These are phyloP conservation scores for Blastobasis lacticolella DNA, from an alignment of 2,888 invertebrate genomes.

Conservation along the genomic window DNA sequence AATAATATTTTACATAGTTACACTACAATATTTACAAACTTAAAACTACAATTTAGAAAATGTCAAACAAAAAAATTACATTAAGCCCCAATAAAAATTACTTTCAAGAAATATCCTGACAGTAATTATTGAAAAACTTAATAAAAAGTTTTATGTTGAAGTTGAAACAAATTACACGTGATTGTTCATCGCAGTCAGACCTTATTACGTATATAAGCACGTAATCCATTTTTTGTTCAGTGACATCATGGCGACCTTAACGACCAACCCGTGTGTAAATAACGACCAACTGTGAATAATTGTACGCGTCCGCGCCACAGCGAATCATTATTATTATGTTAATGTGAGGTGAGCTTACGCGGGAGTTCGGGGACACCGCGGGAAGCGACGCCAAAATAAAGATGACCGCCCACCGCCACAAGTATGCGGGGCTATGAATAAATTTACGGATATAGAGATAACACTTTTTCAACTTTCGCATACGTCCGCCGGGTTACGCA, in stretches of 20 bases:
- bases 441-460: conserved; percentile 1
- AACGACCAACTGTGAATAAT: conserved; percentile 35
- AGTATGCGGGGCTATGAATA: conserved; percentile 2
- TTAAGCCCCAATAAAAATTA: too few species aligned
- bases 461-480: not conserved
- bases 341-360: not conserved
- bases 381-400: conserved; percentile 1
- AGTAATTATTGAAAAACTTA: too few species aligned
- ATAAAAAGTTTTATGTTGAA: too few species aligned
- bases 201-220: not conserved
- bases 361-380: not conserved
- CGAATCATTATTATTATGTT: conserved; percentile 18
- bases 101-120: too few species aligned
- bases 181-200: too few species aligned
- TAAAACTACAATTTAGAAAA: too few species aligned
- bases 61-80: too few species aligned
- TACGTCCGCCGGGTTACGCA: not conserved
- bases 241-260: conserved; percentile 21
- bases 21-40: too few species aligned
- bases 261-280: conserved; percentile 21
- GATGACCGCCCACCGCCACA: conserved; percentile 1
- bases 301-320: conserved; percentile 24
- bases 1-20: too few species aligned
- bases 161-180: too few species aligned
- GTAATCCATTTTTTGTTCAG: not conserved